These are phyloP conservation scores for Oostethus manadensis DNA, from an alignment of 2,113 vertebrate genomes.

Conservation along the genomic window DNA sequence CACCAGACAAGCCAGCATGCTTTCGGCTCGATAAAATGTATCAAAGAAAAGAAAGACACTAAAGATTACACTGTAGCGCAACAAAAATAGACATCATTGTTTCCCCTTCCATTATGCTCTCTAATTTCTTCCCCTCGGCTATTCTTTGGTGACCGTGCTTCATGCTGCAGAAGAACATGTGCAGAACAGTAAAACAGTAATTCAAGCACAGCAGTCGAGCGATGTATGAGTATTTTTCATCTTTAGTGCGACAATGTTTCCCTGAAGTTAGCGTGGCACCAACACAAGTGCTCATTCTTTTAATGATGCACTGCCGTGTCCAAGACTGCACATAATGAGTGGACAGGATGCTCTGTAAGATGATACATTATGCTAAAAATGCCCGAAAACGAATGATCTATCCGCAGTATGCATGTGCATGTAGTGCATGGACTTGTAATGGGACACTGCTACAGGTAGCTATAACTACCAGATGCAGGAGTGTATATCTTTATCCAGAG, in stretches of 20 bases:
- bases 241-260: conserved; percentile 7
- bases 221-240: conserved; percentile 19
- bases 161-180: conserved; percentile 14
- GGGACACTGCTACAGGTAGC: background rate
- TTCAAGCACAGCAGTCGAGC: conserved; percentile 1
- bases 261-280: conserved; percentile 1
- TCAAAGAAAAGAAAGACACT: conserved; percentile 2
- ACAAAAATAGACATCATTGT: conserved; percentile 22
- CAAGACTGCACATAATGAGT: conserved; percentile 6
- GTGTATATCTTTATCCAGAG: background rate
- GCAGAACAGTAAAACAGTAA: conserved; percentile 1
- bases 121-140: conserved; percentile 20
- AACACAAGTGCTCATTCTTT: conserved; percentile 12
- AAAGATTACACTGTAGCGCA: background rate
- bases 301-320: background rate
- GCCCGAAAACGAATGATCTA: conserved; percentile 11
- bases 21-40: conserved; percentile 2
- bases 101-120: conserved; percentile 23
- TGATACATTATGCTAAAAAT: conserved; percentile 17
- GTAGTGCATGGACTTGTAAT: background rate
- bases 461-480: too few relatives aligned
- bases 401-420: conserved; percentile 8
- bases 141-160: conserved; percentile 16
- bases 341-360: conserved; percentile 14
- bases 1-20: background rate